phyloP scores from a whole-genome alignment of 2,888 invertebrate species.

The Chrysolina americana region DNA sequence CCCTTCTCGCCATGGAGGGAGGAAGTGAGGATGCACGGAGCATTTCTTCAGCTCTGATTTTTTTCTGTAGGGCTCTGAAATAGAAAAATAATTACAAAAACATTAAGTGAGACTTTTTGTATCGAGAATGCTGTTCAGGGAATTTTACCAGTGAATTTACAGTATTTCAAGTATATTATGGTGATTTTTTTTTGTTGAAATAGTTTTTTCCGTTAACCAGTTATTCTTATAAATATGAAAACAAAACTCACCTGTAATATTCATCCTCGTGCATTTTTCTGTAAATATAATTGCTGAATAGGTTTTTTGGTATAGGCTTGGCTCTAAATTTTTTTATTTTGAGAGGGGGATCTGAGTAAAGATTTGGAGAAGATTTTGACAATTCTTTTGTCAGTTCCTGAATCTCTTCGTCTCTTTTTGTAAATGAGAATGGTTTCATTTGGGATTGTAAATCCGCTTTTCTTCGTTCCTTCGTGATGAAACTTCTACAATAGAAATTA shows the following conservation, averaged over 20 bases:
- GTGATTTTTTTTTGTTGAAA: no score
- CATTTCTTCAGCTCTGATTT: conserved; percentile 80
- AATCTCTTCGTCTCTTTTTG: conserved; percentile 74
- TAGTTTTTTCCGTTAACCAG: no score
- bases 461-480: conserved; percentile 74
- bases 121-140: no score
- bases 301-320: conserved; percentile 79
- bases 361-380: conserved; percentile 67
- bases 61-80: conserved; percentile 76
- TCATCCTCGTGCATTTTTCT: conserved; percentile 81
- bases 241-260: conserved; percentile 74
- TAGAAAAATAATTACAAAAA: no score
- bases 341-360: conserved; percentile 67
- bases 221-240: conserved; percentile 5
- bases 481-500: conserved; percentile 69
- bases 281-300: conserved; percentile 81
- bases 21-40: conserved; percentile 77
- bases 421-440: conserved; percentile 79
- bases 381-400: conserved; percentile 64
- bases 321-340: conserved; percentile 76
- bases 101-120: no score
- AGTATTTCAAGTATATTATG: no score
- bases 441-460: conserved; percentile 76
- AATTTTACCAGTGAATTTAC: no score
- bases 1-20: conserved; percentile 79